phyloP scores from a whole-genome alignment of 2,113 vertebrate species.

The Plotosus lineatus region DNA sequence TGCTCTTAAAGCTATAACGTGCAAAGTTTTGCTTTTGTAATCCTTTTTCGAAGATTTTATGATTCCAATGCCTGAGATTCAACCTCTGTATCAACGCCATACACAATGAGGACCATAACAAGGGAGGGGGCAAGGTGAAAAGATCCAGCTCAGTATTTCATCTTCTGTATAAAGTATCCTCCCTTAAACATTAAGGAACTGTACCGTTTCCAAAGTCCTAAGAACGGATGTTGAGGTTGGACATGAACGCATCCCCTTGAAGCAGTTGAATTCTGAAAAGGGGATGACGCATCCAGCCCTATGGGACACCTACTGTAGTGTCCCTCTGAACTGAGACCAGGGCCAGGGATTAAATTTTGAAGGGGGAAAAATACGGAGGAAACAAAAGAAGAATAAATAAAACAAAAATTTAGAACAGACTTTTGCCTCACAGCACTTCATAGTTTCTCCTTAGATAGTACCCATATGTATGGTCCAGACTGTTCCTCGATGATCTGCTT shows the following conservation, averaged over 20 bases:
- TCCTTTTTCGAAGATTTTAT: constrained; percentile 73
- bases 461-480: constrained; percentile 93
- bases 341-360: constrained; percentile 35
- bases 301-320: constrained; percentile 66
- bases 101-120: constrained; percentile 60
- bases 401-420: constrained; percentile 22
- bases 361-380: constrained; percentile 58
- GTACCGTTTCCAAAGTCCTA: constrained; percentile 77
- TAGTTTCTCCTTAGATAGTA: constrained; percentile 96
- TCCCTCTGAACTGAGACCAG: constrained; percentile 50
- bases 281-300: constrained; percentile 62
- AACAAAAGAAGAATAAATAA: constrained; percentile 50
- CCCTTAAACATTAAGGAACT: constrained; percentile 97
- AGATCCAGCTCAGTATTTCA: constrained; percentile 59
- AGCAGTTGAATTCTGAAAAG: constrained; percentile 66
- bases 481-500: constrained; percentile 98
- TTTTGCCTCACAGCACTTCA: constrained; percentile 70
- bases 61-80: constrained; percentile 63
- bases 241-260: constrained; percentile 58
- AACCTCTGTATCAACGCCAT: constrained; percentile 38
- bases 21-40: constrained; percentile 81
- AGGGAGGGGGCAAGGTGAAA: constrained; percentile 63
- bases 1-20: constrained; percentile 87
- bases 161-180: constrained; percentile 75
- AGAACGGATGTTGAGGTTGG: constrained; percentile 76